Base-by-base conservation (phyloP, 2,888 invertebrate species). In the Luperina nickerlii region DNA sequence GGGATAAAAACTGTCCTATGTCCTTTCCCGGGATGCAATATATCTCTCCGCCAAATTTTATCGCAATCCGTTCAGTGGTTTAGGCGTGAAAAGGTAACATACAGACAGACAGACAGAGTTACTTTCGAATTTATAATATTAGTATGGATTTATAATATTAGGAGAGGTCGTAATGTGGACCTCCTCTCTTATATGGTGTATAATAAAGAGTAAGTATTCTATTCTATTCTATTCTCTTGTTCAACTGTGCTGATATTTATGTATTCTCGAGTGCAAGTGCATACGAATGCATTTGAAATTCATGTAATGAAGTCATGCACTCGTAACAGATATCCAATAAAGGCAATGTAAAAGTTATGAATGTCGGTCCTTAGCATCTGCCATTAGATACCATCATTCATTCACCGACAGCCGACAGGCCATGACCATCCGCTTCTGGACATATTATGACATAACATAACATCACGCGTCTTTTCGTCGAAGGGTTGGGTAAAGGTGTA, bases 281-380 rank as follows among this genome's bases (percentile, higher is more conserved):
- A 79, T 79, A 42, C 57, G 45, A 69, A 84, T 62, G 76, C 81
- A 84, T 83, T 66, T 48, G 45, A 48, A 42, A 70, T 54, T 42
- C 48, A 38, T 65, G 20, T 60, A 32, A 42, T 84, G 6, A 66
- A 74, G 57, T 20, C 48, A 71, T 7, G 24, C 62, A n/a, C n/a
- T 81, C 70, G 60, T 76, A 81, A 81, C 42, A 66, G 42, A 18
- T 45, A 65, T 32, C 82, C 63, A 68, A 32, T 78, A 66, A 67
- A 72, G 72, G 85, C 7, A 82, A 85, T 78, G 84, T 78, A 85
- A 85, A 78, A 82, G 82, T 84, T 78, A 82, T 82, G 54, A 78
- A 32, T 75, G 76, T 68, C n/a, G 48, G 65, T 32, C 76, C 85
- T 76, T 81, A 15, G 48, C 68, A 60, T 57, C 7, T 8, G 24